A percentile compares a stretch with the other conserved stretches of the same genome.
Evolutionary conservation across 2,113 vertebrate species (phyloP).

Genomic region (Xiphias gladius): DNA sequence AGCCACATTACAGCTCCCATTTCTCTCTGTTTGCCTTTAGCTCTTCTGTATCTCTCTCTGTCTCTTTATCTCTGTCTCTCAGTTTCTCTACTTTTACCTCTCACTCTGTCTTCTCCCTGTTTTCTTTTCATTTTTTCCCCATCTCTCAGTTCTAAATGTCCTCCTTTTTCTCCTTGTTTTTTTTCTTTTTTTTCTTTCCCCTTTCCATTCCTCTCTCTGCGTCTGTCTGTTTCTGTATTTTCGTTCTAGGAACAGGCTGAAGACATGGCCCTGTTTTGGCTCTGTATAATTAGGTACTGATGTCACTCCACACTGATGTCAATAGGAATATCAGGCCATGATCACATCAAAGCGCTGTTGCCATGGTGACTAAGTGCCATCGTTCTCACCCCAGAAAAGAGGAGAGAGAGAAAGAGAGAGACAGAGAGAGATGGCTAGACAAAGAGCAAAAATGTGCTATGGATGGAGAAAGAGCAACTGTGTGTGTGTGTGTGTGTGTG

Average conservation of each 20-base stretch:
- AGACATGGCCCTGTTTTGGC: conserved; percentile 60
- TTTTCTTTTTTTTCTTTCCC: neutral
- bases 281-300: conserved; percentile 79
- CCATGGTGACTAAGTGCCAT: conserved; percentile 85
- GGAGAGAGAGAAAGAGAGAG: conserved; percentile 12
- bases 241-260: conserved; percentile 43
- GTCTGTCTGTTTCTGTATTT: conserved; percentile 28
- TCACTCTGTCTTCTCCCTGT: neutral
- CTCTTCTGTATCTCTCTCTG: conserved; percentile 35
- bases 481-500: conserved; percentile 18
- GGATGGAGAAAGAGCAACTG: conserved; percentile 45
- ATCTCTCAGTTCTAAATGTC: neutral
- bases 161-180: neutral
- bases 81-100: conserved; percentile 17
- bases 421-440: conserved; percentile 37
- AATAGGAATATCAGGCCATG: conserved; percentile 81
- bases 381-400: conserved; percentile 76
- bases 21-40: conserved; percentile 55
- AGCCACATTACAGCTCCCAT: conserved; percentile 47
- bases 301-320: conserved; percentile 81
- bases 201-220: neutral
- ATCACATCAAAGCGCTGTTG: conserved; percentile 85
- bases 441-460: conserved; percentile 46
- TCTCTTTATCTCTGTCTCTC: conserved; percentile 33
- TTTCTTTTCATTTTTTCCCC: conserved; percentile 19